Base-by-base conservation (phyloP, 1,140 invertebrate species). In the Lethrus apterus region DNA sequence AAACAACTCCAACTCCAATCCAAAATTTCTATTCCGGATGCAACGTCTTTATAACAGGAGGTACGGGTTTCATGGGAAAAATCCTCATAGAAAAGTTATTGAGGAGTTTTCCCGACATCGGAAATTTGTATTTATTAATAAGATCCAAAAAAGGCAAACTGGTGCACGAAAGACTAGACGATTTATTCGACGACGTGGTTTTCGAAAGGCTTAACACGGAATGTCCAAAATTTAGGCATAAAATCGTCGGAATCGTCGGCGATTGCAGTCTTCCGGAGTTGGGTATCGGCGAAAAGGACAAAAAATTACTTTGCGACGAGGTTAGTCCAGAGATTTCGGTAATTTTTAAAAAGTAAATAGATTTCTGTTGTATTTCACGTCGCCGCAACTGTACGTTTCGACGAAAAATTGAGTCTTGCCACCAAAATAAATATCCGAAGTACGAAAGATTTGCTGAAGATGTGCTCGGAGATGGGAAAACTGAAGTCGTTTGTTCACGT, bases 41-140 rank as follows among this genome's bases (percentile, higher is more conserved):
- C 33, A 74, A 70, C 53, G 66, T 83, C 33, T 81, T 89, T 50
- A 69, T 83, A 31, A 82, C 80, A 3, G 81, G 81, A 9, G 78
- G 74, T 2, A 87, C 85, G 10, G 86, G 86, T 44, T 85, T 84
- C 64, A 24, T 61, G 14, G 82, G 83, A 9, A 82, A 83, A 66
- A 72, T 83, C 14, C 68, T 91, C 18, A 80, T 92, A 23, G 87
- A 91, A 68, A 92, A 92, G 66, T 63, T 93, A 32, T 66, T 92
- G 15, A 72, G 88, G 43, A 80, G 79, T 17, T 93, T 89, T 65
- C 74, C 76, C 9, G 79, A 83, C 46, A 54, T 93, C 20, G 75
- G 77, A 26, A 78, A 72, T 19, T 77, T 93, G 51, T 93, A 86
- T 63, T 67, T 91, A 17, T 67, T 93, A 30, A 75, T 92, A 26